Evolutionary conservation across 2,797 vertebrate species (phyloP).

Genomic region (Leuciscus waleckii): DNA sequence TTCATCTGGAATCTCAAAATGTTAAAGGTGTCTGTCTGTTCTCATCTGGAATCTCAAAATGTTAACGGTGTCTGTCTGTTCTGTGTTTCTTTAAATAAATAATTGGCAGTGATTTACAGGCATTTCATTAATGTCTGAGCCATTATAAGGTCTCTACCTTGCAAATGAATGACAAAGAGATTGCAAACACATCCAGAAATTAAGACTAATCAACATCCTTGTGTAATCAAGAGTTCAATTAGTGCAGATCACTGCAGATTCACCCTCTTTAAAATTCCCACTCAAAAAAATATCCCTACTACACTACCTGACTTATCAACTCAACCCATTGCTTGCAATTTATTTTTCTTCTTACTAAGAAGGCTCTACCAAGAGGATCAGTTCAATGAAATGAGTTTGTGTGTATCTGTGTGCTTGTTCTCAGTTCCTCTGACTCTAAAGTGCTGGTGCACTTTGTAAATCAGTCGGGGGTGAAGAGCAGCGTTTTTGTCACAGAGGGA

Average conservation of each 20-base stretch:
- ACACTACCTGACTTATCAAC: background rate
- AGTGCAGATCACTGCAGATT: background rate
- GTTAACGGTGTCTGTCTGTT: background rate
- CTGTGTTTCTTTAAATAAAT: no score
- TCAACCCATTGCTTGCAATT: background rate
- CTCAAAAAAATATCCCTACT: background rate
- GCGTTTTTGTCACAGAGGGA: conserved; percentile 72
- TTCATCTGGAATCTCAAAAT: no score
- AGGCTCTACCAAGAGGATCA: background rate
- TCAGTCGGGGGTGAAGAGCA: conserved; percentile 73
- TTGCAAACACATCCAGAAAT: no score
- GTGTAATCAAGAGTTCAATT: background rate
- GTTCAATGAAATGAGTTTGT: background rate
- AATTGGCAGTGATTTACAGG: no score
- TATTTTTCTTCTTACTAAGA: background rate
- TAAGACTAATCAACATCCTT: no score
- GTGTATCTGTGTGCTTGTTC: conserved; percentile 30
- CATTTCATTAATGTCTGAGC: no score
- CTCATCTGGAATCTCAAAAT: no score
- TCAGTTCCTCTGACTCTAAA: conserved; percentile 60
- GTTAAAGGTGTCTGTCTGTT: background rate
- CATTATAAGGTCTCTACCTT: no score
- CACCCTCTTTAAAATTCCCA: background rate
- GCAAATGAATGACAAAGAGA: no score
- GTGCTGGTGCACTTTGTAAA: conserved; percentile 78